A percentile compares a stretch with the other conserved stretches of the same genome.
Conservation (phyloP, 23 tunicate genomes). For the Botrylloides violaceus region DNA sequence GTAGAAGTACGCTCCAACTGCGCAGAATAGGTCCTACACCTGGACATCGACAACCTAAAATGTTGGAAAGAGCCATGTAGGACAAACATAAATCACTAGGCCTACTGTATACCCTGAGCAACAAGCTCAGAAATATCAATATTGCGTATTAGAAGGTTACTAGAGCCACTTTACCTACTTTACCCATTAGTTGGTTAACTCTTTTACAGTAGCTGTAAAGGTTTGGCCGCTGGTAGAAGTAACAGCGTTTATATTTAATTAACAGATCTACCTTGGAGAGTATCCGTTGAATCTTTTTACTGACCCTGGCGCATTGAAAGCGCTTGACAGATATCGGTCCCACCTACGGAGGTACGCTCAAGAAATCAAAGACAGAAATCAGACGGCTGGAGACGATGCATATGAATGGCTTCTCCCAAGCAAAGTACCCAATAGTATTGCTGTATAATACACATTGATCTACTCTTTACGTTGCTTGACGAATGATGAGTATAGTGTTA, state of each 20-base stretch:
- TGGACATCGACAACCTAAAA: no score
- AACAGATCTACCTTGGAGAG: slow-evolving; percentile 30
- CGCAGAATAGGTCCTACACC: no score
- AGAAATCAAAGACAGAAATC: slow-evolving; percentile 44
- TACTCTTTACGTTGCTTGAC: no score
- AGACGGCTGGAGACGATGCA: slow-evolving; percentile 6
- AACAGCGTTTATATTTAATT: not conserved
- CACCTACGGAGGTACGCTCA: slow-evolving; percentile 25
- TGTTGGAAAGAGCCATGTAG: no score
- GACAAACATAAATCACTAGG: no score
- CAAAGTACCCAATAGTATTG: slow-evolving; percentile 49
- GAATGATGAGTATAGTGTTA: no score
- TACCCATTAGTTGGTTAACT: no score
- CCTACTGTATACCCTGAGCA: no score
- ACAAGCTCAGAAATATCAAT: not conserved
- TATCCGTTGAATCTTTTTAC: slow-evolving; percentile 34
- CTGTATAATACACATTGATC: slow-evolving; percentile 43
- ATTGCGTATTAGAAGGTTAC: not conserved
- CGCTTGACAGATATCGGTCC: slow-evolving; percentile 13
- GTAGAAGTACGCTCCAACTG: no score
- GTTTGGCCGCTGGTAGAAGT: no score
- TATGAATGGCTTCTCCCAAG: slow-evolving; percentile 44
- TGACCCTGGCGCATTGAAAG: not conserved
- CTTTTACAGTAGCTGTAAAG: no score
- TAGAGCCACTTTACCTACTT: not conserved